Base-by-base conservation (phyloP, 2,888 invertebrate species). In the Ctenicera cuprea region DNA sequence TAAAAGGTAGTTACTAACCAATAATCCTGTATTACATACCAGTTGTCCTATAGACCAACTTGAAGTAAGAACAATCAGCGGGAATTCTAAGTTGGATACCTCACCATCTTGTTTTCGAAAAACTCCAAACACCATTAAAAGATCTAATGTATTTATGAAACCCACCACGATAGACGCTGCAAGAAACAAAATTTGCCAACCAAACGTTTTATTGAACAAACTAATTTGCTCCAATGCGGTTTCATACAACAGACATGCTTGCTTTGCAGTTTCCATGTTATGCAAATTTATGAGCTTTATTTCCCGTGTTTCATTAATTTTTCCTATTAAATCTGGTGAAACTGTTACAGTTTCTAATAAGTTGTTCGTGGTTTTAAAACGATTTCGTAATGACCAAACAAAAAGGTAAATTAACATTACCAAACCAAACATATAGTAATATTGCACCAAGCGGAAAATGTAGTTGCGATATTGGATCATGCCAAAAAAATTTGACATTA, bases 171-270 rank as follows among this genome's bases (percentile, higher is more conserved):
- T 62, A 9, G 43, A n/a, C 0, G 43, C 62, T 5, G 30, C n/a
- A 3, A 26, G 11, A 16, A 62, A 30, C 18, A 62, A 45, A 22
- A 62, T 62, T 26, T 62, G 62, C 62, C 62, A 62, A 7, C 62
- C 62, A 30, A 62, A 62, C 14, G 45, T 22, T n/a, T 22, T 7
- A 30, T 62, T 62, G 45, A 62, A 62, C 0, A 20, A 11, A n/a
- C 2, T 0, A 12, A 45, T 26, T 12, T 45, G 62, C 5, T 22
- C 57, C 18, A 41, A 14, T 3, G 57, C 2, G 11, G n/a, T 57
- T 0, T 57, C 18, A 52, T 45, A 67, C 12, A 57, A 20, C 30
- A 43, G 41, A 8, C 3, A 5, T n/a, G 22, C 54, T 7, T 30
- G n/a, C 1, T 54, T 54, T 0, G 8, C n/a, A 14, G 30, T 33